These are phyloP conservation scores for Ostrea edulis DNA, from an alignment of 1,140 invertebrate genomes.

Conservation along the genomic window DNA sequence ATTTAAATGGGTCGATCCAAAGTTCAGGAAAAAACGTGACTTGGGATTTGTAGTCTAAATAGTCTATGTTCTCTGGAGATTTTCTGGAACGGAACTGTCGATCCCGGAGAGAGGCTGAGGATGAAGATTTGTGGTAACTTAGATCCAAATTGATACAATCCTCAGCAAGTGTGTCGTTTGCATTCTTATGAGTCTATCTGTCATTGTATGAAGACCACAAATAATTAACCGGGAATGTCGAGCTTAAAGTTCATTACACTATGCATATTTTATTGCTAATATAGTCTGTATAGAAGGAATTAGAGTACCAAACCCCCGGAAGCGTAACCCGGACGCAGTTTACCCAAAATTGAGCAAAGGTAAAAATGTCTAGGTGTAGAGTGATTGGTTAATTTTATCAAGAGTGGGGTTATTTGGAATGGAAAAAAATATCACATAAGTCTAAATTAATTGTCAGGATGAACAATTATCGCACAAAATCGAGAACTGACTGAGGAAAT, in stretches of 20 bases:
- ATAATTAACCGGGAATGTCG: not conserved
- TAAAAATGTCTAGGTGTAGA: no score
- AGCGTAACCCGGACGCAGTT: no score
- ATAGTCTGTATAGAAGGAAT: not conserved
- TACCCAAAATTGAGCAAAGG: no score
- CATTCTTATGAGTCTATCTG: not conserved
- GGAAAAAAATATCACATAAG: no score
- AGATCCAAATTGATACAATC: not conserved
- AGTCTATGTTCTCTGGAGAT: not conserved
- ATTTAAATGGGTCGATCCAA: constrained; percentile 33
- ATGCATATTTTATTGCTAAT: not conserved
- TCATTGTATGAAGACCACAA: not conserved
- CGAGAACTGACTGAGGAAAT: no score
- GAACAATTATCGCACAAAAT: no score
- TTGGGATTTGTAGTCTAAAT: not conserved
- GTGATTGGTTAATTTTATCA: no score
- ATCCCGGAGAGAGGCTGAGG: not conserved
- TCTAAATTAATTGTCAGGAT: no score
- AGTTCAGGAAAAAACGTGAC: not conserved
- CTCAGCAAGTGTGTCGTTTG: not conserved
- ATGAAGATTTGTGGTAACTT: constrained; percentile 6
- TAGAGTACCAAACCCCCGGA: no score
- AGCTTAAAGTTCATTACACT: not conserved
- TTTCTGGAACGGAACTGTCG: not conserved
- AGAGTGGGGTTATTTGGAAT: no score